Percentiles rank a stretch among this genome's conserved stretches.
Conservation (phyloP, 2,113 vertebrate genomes). For the Rattus rattus region DNA sequence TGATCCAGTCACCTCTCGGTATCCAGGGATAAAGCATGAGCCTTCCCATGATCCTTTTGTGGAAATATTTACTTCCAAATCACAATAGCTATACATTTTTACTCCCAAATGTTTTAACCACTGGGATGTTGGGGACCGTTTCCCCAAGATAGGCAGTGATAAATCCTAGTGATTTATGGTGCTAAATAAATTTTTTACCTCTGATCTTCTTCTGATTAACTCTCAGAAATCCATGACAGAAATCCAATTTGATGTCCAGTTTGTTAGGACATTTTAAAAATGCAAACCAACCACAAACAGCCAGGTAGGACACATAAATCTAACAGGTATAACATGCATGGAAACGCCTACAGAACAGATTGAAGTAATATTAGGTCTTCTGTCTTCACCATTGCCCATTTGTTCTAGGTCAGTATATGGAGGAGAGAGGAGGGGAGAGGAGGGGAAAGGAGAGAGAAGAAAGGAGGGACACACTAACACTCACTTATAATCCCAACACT, state of each 20-base stretch:
- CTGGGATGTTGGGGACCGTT: not conserved
- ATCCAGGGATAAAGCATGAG: no score
- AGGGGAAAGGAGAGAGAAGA: not conserved
- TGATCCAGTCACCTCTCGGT: not conserved
- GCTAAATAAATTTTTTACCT: not conserved
- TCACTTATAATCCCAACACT: not conserved
- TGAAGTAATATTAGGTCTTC: not conserved
- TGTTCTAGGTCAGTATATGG: not conserved
- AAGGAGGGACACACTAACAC: not conserved
- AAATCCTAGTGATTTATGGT: not conserved
- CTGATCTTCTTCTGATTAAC: not conserved
- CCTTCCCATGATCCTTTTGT: not conserved
- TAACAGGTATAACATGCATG: not conserved
- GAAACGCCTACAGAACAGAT: not conserved
- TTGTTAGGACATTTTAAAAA: not conserved
- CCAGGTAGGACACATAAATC: not conserved
- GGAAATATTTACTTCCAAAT: not conserved
- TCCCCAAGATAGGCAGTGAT: not conserved
- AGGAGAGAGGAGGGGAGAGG: not conserved
- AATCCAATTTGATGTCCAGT: not conserved
- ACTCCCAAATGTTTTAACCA: not conserved
- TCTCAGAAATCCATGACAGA: conserved; percentile 14
- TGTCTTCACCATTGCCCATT: not conserved
- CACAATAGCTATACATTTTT: not conserved
- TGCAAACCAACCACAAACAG: not conserved